These are phyloP conservation scores for Artibeus lituratus DNA, from an alignment of 2,797 vertebrate genomes.

Conservation along the genomic window DNA sequence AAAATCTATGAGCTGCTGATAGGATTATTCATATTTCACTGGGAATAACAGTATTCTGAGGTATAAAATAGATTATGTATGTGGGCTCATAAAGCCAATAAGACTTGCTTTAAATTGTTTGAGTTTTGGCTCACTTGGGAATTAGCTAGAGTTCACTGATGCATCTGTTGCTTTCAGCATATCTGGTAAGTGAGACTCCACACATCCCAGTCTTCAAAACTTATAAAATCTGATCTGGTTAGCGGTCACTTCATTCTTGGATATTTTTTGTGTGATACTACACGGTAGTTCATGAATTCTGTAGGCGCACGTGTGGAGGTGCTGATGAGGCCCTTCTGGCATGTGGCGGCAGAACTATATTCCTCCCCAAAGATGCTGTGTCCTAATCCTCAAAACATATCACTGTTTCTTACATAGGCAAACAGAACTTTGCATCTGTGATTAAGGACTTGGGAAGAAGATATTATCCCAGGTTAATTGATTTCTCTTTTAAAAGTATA, in stretches of 20 bases:
- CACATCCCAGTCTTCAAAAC: neutral
- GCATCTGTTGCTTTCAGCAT: neutral
- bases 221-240: conserved; percentile 48
- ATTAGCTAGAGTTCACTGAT: neutral
- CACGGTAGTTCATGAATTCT: neutral
- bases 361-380: neutral
- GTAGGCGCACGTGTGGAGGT: neutral
- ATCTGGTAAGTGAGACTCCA: neutral
- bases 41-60: neutral
- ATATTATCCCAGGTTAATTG: too few species aligned
- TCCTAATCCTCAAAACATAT: neutral
- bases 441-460: too few species aligned
- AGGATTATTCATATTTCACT: neutral
- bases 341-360: neutral
- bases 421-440: neutral
- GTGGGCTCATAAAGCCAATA: neutral
- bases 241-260: neutral
- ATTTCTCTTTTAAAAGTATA: too few species aligned
- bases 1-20: neutral
- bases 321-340: neutral
- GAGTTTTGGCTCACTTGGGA: neutral
- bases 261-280: neutral
- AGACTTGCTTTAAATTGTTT: neutral
- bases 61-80: neutral
- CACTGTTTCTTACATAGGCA: too few species aligned